Evolutionary conservation across 2,797 vertebrate species (phyloP).

Genomic region (Scyliorhinus canicula): DNA sequence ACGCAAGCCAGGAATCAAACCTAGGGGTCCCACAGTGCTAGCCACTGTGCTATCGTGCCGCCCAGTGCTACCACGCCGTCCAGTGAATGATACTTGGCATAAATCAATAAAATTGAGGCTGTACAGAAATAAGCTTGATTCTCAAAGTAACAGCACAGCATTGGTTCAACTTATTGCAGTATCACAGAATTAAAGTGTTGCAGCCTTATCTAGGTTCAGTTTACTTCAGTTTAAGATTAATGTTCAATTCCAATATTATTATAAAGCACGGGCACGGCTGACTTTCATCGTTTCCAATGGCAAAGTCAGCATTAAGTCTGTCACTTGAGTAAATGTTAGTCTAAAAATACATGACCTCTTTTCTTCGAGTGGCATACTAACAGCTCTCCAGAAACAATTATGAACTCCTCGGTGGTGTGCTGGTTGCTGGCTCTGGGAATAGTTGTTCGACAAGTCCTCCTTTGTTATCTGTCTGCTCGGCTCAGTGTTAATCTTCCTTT

Average conservation of each 20-base stretch:
- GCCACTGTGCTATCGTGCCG: too few relatives aligned
- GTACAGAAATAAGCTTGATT: neutral
- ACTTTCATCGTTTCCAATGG: neutral
- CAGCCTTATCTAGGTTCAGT: neutral
- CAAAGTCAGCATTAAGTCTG: neutral
- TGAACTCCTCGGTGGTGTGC: neutral
- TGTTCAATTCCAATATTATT: slow-evolving; percentile 9
- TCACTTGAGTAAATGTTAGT: slow-evolving; percentile 13
- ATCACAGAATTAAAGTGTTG: neutral
- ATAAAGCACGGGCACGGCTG: too few relatives aligned
- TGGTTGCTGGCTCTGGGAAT: neutral
- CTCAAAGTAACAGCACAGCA: neutral
- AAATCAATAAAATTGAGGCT: neutral
- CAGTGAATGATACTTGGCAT: neutral
- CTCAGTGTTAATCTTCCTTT: neutral
- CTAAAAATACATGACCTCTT: slow-evolving; percentile 31
- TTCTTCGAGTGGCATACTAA: slow-evolving; percentile 7
- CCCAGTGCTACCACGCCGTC: too few relatives aligned
- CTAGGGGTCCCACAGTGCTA: too few relatives aligned
- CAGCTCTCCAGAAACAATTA: neutral
- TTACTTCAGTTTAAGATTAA: neutral
- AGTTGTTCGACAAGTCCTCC: neutral
- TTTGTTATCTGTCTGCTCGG: neutral
- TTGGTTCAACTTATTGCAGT: neutral
- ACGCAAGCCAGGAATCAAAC: too few relatives aligned